A percentile compares a stretch with the other conserved stretches of the same genome.
Conservation (phyloP, 1,140 invertebrate species). For the Drosophila nebulosa region DNA sequence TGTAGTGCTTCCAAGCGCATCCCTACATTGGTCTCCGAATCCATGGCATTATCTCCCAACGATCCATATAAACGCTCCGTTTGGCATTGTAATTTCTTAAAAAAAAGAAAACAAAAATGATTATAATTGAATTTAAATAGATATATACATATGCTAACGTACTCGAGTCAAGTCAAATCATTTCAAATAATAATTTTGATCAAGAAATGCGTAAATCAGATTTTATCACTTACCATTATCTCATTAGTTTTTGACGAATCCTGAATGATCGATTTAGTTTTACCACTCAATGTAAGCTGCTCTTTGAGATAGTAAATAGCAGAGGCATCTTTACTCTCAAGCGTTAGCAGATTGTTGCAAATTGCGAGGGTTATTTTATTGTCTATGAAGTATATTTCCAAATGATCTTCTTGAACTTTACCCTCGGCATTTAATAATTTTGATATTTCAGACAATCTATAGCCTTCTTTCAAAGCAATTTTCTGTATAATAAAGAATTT, state of each 20-base stretch:
- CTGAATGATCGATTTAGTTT: not conserved
- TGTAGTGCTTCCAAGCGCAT: not conserved
- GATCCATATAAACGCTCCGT: slow-evolving; percentile 34
- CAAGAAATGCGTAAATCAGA: too few relatives aligned
- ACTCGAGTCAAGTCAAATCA: too few relatives aligned
- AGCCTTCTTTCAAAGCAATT: slow-evolving; percentile 1
- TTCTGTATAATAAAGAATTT: slow-evolving; percentile 14
- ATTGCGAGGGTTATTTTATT: slow-evolving; percentile 9
- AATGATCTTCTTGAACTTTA: not conserved
- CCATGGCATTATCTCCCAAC: not conserved
- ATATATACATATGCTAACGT: too few relatives aligned
- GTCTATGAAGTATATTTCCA: slow-evolving; percentile 43
- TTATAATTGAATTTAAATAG: not conserved
- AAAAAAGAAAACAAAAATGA: not conserved
- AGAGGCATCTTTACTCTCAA: slow-evolving; percentile 42
- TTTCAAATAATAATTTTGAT: too few relatives aligned
- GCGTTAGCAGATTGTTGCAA: not conserved
- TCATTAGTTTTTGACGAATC: not conserved
- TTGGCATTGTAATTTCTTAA: slow-evolving; percentile 58
- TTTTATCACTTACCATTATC: slow-evolving; percentile 30
- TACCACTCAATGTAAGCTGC: slow-evolving; percentile 33
- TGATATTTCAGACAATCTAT: slow-evolving; percentile 11
- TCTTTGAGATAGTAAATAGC: slow-evolving; percentile 55
- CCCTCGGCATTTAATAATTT: slow-evolving; percentile 21
- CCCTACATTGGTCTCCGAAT: not conserved